phyloP scores from a whole-genome alignment of 2,113 vertebrate species.

The Oxyruncus cristatus region DNA sequence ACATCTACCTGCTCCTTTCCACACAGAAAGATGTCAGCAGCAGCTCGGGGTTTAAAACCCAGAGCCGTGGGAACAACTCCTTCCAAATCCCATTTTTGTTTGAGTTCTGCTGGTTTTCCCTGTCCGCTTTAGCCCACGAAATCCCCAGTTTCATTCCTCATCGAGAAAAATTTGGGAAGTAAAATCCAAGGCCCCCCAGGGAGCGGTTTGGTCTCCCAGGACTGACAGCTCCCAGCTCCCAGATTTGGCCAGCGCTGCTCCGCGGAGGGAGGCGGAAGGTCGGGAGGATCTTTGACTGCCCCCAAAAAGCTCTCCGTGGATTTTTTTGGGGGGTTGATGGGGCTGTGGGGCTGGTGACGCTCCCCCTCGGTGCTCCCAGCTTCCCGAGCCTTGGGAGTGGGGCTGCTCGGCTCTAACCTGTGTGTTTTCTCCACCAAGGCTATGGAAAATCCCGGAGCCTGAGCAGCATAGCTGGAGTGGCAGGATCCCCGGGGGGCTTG shows the following conservation, averaged over 20 bases:
- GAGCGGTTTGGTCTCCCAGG: not conserved
- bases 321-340: not conserved
- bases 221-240: rapidly evolving
- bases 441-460: conserved; percentile 66
- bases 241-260: not conserved
- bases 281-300: not conserved
- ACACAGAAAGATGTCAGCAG: conserved; percentile 22
- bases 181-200: not conserved
- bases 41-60: not conserved
- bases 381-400: not conserved
- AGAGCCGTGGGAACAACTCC: not conserved
- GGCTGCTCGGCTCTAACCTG: not conserved
- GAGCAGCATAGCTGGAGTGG: conserved; percentile 58
- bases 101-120: conserved; percentile 16
- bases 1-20: not conserved
- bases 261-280: not conserved
- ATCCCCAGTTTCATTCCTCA: not conserved
- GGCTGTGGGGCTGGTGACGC: not conserved
- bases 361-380: not conserved
- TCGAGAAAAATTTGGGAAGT: not conserved
- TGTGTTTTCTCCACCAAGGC: conserved; percentile 70
- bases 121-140: not conserved
- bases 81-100: not conserved
- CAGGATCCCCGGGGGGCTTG: conserved; percentile 51
- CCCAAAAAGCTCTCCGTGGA: not conserved